Base-by-base conservation (phyloP, 2,113 vertebrate species). In the Corydoras sp. region DNA sequence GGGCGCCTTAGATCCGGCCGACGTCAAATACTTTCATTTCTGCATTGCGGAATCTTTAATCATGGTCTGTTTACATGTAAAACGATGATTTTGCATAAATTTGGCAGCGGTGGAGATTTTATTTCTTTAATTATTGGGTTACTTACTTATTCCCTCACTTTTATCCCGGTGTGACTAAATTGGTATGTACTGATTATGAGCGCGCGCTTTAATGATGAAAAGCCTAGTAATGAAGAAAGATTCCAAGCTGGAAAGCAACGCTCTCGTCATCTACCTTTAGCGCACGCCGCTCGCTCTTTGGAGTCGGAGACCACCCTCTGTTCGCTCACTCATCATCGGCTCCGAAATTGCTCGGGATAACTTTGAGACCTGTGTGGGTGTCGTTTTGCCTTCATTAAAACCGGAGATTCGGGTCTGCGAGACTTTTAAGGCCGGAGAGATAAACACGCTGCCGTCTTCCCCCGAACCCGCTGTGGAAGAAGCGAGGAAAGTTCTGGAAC, bases 251-350 rank as follows among this genome's bases (percentile, higher is more conserved):
- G 63, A 32, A 53, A 62, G 50, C 32, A 63, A 15, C 73, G n/a
- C 14, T 14, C 12, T 14, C 43, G 55, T 66, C 58, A 31, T 11
- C 54, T n/a, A 67, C 65, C 13, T 58, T 67, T 56, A 12, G 71
- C 58, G 58, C 73, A 43, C 69, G 62, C 54, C 66, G 85, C 80
- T 83, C 83, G 83, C 82, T 85, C 83, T 83, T 81, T 79, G 80
- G 80, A 81, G 85, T 85, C 85, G 84, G 82, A 88, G 88, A 85
- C 88, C 89, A 86, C 89, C 88, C 86, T 85, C 71, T 80, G 87
- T 81, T 87, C 84, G 82, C 86, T 87, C 86, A 87, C 87, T 89
- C 81, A 82, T 87, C 86, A 88, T 88, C 86, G 87, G 87, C 87
- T 88, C 88, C 83, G 87, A 89, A 88, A 87, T 85, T 87, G 84